Percentiles rank a stretch among this genome's conserved stretches.
Evolutionary conservation across 2,113 vertebrate species (phyloP).

Genomic region (Orthochromis indermauri): DNA sequence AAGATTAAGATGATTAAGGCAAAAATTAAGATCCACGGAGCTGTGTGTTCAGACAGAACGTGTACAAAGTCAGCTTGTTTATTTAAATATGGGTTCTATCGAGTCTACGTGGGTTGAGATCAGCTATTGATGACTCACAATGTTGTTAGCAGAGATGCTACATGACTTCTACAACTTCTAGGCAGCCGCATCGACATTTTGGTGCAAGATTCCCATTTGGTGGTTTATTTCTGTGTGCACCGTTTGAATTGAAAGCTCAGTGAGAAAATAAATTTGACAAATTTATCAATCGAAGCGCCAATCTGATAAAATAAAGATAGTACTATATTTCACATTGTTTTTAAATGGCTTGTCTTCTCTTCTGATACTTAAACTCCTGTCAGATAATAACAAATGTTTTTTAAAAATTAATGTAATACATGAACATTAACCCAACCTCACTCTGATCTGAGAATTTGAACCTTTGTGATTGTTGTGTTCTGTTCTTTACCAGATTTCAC

Average conservation of each 20-base stretch:
- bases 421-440: neutral
- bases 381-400: neutral
- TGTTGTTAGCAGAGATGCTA: neutral
- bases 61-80: fast-evolving
- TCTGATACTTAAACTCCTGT: neutral
- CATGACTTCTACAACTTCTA: neutral
- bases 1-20: neutral
- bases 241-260: neutral
- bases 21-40: neutral
- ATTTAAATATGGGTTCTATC: neutral
- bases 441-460: neutral
- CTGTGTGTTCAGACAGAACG: neutral
- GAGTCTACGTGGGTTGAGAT: neutral
- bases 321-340: neutral
- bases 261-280: neutral
- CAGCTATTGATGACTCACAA: neutral
- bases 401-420: neutral
- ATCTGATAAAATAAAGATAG: neutral
- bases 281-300: neutral
- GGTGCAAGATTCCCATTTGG: neutral
- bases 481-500: neutral
- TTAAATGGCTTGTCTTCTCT: neutral
- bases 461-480: neutral
- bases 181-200: neutral
- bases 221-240: neutral